Conservation (phyloP, 2,113 vertebrate species). For the Nannobrachium achirus region DNA sequence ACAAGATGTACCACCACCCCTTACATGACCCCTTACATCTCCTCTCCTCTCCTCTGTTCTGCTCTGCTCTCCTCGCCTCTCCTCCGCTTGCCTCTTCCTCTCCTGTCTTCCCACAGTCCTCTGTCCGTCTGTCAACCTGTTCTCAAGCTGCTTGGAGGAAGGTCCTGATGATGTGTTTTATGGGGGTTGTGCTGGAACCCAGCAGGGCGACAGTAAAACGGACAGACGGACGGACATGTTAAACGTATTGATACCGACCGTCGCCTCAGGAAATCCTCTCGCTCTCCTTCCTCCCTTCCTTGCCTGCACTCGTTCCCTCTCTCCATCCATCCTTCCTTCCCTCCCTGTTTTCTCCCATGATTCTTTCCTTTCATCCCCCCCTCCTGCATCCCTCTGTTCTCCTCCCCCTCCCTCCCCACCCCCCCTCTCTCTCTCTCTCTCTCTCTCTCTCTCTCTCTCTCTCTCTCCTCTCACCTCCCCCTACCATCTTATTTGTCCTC, state of each 20-base stretch:
- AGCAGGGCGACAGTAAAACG: constrained; percentile 65
- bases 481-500: too few species aligned
- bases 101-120: too few species aligned
- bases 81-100: too few species aligned
- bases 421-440: constrained; percentile 2
- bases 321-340: too few species aligned
- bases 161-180: constrained; percentile 75
- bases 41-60: too few species aligned
- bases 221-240: constrained; percentile 60
- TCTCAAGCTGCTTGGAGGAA: constrained; percentile 65
- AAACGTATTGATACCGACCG: constrained; percentile 73
- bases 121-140: constrained; percentile 60
- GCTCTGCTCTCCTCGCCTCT: too few species aligned
- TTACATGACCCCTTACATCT: too few species aligned
- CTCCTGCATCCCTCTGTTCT: constrained; percentile 51
- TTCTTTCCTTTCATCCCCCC: constrained; percentile 57
- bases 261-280: constrained; percentile 77
- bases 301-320: too few species aligned
- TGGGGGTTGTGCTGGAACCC: constrained; percentile 60
- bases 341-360: too few species aligned
- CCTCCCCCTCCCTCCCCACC: constrained; percentile 47
- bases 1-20: too few species aligned
- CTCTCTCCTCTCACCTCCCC: constrained; percentile 32
- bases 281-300: too few species aligned
- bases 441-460: constrained; percentile 23